Conservation (phyloP, 2,113 vertebrate genomes). For the Pogona vitticeps region DNA sequence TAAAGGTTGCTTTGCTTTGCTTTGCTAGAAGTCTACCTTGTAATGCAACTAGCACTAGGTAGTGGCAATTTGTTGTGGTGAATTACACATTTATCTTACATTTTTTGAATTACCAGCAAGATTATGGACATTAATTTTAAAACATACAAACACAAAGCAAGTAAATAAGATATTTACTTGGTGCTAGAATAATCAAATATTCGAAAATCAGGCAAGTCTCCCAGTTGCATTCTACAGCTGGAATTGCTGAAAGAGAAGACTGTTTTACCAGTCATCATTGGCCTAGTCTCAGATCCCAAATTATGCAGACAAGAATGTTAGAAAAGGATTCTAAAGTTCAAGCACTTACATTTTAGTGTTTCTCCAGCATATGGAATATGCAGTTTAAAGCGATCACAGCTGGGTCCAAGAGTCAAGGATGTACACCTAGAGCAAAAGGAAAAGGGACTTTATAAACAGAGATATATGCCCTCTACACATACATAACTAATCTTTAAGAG, state of each 20-base stretch:
- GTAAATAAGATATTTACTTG: neutral
- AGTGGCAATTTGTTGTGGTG: no score
- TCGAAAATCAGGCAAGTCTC: neutral
- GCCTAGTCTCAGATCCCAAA: neutral
- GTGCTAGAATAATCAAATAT: neutral
- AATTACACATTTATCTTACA: no score
- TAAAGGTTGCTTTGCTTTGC: no score
- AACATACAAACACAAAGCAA: neutral
- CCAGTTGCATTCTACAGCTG: neutral
- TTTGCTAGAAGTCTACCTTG: no score
- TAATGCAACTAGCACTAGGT: no score
- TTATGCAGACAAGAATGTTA: neutral
- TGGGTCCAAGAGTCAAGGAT: constrained; percentile 91
- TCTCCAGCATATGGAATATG: constrained; percentile 98
- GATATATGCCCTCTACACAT: no score
- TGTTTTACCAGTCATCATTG: neutral
- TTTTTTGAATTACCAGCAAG: neutral
- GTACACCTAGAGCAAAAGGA: constrained; percentile 83
- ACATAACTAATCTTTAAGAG: no score
- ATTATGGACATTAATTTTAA: no score
- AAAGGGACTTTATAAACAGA: constrained; percentile 32
- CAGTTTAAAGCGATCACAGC: constrained; percentile 97
- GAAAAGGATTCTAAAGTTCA: neutral
- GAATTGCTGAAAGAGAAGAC: neutral
- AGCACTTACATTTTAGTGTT: constrained; percentile 94